Percentiles rank a stretch among this genome's conserved stretches.
phyloP scores from a whole-genome alignment of 1,140 invertebrate genomes.

The Pachypsylla venusta region DNA sequence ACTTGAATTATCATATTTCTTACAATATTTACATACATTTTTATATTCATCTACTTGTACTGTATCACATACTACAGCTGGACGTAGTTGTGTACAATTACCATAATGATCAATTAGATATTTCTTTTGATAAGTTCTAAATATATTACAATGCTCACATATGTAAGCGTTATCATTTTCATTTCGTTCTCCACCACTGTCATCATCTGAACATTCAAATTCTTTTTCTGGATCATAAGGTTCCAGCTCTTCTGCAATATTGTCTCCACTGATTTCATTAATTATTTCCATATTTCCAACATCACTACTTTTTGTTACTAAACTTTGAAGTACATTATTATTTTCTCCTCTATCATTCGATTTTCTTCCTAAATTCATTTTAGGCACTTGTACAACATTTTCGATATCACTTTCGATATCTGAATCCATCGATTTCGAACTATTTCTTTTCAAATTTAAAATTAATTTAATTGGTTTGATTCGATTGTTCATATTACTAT shows the following conservation, averaged over 20 bases:
- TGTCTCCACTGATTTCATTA: too few species aligned
- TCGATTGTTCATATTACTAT: not conserved
- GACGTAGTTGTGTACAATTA: not conserved
- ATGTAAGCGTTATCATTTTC: not conserved
- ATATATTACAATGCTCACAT: not conserved
- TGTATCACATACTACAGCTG: not conserved
- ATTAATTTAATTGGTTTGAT: conserved; percentile 5
- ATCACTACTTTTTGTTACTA: too few species aligned
- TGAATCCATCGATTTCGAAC: not conserved
- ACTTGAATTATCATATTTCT: not conserved
- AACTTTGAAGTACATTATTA: too few species aligned
- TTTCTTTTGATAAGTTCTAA: not conserved
- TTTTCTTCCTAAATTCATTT: too few species aligned
- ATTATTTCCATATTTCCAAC: too few species aligned
- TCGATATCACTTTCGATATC: conserved; percentile 3
- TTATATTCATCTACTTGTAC: not conserved
- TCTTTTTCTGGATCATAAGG: not conserved
- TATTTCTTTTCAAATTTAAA: not conserved
- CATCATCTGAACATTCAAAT: conserved; percentile 7
- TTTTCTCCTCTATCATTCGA: too few species aligned
- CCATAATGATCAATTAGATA: not conserved
- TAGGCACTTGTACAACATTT: not conserved
- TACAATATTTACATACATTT: not conserved
- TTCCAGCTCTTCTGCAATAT: not conserved
- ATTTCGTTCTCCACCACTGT: not conserved